Evolutionary conservation across 2,888 invertebrate species (phyloP).

Genomic region (Notodonta dromedarius): DNA sequence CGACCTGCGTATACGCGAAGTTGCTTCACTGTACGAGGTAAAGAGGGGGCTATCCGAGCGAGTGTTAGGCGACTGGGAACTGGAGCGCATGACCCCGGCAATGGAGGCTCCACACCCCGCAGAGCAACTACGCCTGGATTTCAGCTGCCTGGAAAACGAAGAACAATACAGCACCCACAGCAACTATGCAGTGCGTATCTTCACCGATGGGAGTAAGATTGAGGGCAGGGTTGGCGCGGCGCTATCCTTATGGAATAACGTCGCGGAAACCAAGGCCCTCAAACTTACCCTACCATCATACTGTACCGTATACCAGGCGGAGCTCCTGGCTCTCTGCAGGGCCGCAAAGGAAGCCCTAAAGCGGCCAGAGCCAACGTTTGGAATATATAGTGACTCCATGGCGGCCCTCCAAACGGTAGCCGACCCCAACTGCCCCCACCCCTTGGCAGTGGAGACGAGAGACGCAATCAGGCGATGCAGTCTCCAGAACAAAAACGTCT

Average conservation of each 20-base stretch:
- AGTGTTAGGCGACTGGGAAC: slow-evolving; percentile 17
- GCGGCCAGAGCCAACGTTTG: not conserved
- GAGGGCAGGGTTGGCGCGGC: slow-evolving; percentile 26
- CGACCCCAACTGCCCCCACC: slow-evolving; percentile 9
- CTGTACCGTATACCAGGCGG: slow-evolving; percentile 30
- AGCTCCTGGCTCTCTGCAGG: slow-evolving; percentile 18
- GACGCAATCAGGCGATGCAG: too few relatives aligned
- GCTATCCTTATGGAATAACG: slow-evolving; percentile 22
- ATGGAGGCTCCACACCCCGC: slow-evolving; percentile 20
- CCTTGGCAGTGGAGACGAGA: slow-evolving; percentile 12
- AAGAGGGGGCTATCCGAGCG: slow-evolving; percentile 17
- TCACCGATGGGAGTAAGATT: slow-evolving; percentile 27
- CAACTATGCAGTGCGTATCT: slow-evolving; percentile 6
- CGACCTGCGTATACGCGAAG: slow-evolving; percentile 24
- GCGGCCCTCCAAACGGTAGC: slow-evolving; percentile 13
- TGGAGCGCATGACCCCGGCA: slow-evolving; percentile 15
- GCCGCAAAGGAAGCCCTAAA: slow-evolving; percentile 7
- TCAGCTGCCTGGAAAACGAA: slow-evolving; percentile 12
- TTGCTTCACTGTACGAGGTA: slow-evolving; percentile 22
- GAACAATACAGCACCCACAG: not conserved
- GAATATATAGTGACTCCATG: slow-evolving; percentile 18
- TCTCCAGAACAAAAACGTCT: too few relatives aligned
- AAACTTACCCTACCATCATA: slow-evolving; percentile 10
- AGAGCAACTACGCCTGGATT: not conserved
- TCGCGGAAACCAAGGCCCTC: slow-evolving; percentile 13